Percentiles rank a stretch among this genome's conserved stretches.
Conservation (phyloP, 1,140 invertebrate genomes). For the Danaus melanippus region DNA sequence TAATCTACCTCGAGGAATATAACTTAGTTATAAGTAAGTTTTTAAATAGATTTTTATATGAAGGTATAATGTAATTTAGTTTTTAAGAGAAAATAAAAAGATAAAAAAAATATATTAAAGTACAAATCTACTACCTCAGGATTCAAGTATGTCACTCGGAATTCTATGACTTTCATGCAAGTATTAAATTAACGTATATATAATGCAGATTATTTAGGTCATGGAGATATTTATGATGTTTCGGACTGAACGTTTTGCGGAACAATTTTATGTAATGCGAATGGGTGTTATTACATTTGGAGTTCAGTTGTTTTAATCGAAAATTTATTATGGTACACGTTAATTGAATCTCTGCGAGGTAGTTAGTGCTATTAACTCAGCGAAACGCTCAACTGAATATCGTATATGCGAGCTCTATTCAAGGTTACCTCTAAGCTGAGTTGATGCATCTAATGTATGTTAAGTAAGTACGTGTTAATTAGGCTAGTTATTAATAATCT, state of each 20-base stretch:
- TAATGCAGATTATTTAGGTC: constrained; percentile 27
- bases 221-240: constrained; percentile 17
- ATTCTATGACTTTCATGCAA: constrained; percentile 34
- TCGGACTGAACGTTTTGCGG: constrained; percentile 31
- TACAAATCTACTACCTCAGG: constrained; percentile 73
- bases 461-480: constrained; percentile 60
- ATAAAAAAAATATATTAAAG: constrained; percentile 60
- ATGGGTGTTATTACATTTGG: constrained; percentile 25
- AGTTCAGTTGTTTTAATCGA: constrained; percentile 23
- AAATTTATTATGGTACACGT: constrained; percentile 24
- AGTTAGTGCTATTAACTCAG: constrained; percentile 49
- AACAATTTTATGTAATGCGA: constrained; percentile 33
- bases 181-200: constrained; percentile 43
- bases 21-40: constrained; percentile 61
- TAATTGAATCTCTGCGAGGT: constrained; percentile 65
- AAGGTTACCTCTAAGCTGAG: constrained; percentile 29
- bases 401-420: constrained; percentile 10
- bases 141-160: constrained; percentile 52
- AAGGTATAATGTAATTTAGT: constrained; percentile 54
- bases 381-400: constrained; percentile 12
- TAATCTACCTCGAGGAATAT: constrained; percentile 71
- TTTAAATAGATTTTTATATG: constrained; percentile 70
- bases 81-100: constrained; percentile 52
- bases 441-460: constrained; percentile 41
- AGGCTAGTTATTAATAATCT: constrained; percentile 66